Percentiles rank a stretch among this genome's conserved stretches.
phyloP scores from a whole-genome alignment of 1,140 invertebrate genomes.

The Brevipalpus yothersi region DNA sequence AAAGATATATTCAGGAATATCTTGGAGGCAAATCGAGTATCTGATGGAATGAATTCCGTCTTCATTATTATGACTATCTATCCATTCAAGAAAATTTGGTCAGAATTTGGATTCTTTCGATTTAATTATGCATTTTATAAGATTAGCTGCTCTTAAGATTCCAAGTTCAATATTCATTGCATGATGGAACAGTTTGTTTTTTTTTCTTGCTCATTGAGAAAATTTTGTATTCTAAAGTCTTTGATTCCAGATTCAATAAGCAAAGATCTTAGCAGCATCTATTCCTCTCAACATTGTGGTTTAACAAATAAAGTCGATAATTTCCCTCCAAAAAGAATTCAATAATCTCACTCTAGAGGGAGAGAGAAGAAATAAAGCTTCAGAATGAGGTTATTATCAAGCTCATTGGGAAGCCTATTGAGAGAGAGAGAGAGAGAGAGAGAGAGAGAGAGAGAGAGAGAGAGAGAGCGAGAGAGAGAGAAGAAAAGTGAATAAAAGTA shows the following conservation, averaged over 20 bases:
- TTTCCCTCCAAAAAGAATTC: neutral
- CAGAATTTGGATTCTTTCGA: no score
- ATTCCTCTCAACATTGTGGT: neutral
- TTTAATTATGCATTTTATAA: no score
- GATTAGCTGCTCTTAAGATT: no score
- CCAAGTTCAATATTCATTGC: no score
- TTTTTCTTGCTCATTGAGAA: no score
- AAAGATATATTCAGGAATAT: no score
- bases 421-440: neutral
- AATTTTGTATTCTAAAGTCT: no score
- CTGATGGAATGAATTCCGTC: no score
- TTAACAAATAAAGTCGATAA: neutral
- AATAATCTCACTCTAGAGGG: neutral
- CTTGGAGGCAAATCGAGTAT: no score
- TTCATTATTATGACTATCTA: no score
- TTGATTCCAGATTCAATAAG: neutral
- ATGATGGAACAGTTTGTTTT: no score
- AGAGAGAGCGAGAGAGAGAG: neutral
- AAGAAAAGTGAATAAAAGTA: neutral
- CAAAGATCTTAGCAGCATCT: neutral
- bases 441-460: neutral
- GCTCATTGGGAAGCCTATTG: neutral
- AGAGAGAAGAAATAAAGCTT: neutral
- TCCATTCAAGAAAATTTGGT: no score
- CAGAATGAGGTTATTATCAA: neutral